These are phyloP conservation scores for Lochmaea capreae DNA, from an alignment of 2,888 invertebrate species.

Conservation along the genomic window DNA sequence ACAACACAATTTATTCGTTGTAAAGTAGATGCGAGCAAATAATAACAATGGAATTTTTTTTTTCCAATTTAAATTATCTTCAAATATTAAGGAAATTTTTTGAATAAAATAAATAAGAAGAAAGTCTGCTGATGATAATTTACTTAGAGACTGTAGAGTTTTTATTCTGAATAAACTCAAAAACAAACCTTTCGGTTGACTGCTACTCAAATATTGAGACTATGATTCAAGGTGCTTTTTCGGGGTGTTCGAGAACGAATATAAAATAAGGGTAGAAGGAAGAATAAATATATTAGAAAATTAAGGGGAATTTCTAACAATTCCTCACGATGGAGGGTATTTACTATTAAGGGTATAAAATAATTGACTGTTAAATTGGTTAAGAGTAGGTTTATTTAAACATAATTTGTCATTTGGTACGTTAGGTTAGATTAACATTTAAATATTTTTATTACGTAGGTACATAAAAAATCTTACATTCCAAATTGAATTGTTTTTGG, in stretches of 20 bases:
- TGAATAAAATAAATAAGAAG: background rate
- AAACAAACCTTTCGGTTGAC: constrained; percentile 42
- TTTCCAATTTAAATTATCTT: background rate
- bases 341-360: constrained; percentile 19
- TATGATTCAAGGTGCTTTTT: constrained; percentile 30
- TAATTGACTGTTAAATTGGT: constrained; percentile 26
- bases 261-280: constrained; percentile 30
- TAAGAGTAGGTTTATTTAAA: background rate
- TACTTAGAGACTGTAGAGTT: constrained; percentile 7
- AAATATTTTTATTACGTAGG: too few species aligned
- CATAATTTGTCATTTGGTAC: too few species aligned
- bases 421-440: too few species aligned
- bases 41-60: too few species aligned
- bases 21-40: background rate
- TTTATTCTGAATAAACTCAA: constrained; percentile 44
- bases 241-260: constrained; percentile 31
- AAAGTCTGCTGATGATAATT: constrained; percentile 16
- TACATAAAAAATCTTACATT: too few species aligned
- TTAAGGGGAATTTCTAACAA: constrained; percentile 21
- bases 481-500: too few species aligned
- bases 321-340: constrained; percentile 21
- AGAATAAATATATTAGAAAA: constrained; percentile 31
- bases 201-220: constrained; percentile 31
- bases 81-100: background rate
- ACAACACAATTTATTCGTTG: background rate